Percentiles rank a stretch among this genome's conserved stretches.
Conservation (phyloP, 2,797 vertebrate genomes). For the Merluccius polli region DNA sequence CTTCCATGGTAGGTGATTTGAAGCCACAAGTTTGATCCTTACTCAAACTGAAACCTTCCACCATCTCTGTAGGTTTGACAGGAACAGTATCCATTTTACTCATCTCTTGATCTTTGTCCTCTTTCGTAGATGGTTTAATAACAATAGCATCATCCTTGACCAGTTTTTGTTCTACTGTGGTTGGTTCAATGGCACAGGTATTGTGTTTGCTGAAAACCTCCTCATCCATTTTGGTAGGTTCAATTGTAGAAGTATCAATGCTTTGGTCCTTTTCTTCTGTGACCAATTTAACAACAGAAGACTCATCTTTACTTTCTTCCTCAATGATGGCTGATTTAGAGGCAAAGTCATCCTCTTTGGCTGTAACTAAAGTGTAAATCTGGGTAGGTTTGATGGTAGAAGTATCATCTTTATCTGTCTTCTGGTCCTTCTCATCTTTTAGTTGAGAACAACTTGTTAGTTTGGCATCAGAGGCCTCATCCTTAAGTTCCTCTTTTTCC, state of each 20-base stretch:
- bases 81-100: not conserved
- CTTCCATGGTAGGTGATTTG: not conserved
- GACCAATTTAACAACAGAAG: conserved; percentile 14
- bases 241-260: conserved; percentile 18
- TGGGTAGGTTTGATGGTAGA: conserved; percentile 6
- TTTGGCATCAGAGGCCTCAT: conserved; percentile 31
- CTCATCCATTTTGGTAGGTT: conserved; percentile 18
- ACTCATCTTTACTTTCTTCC: conserved; percentile 36
- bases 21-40: not conserved
- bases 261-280: conserved; percentile 25
- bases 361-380: conserved; percentile 17
- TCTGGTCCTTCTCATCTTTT: conserved; percentile 28
- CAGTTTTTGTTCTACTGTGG: not conserved
- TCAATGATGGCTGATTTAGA: conserved; percentile 6
- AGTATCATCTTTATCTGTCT: conserved; percentile 33
- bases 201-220: conserved; percentile 9
- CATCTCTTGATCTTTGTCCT: not conserved
- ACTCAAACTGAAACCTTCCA: not conserved
- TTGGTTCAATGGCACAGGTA: not conserved
- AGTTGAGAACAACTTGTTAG: no score
- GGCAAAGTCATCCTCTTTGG: not conserved
- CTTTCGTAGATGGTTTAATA: not conserved
- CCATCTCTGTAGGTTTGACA: not conserved
- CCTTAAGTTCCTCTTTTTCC: conserved; percentile 34
- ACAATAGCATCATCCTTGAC: not conserved